Evolutionary conservation across 2,888 invertebrate species (phyloP), one percentile per base, ranked within the genome.

Genomic region (Baronia brevicornis): DNA sequence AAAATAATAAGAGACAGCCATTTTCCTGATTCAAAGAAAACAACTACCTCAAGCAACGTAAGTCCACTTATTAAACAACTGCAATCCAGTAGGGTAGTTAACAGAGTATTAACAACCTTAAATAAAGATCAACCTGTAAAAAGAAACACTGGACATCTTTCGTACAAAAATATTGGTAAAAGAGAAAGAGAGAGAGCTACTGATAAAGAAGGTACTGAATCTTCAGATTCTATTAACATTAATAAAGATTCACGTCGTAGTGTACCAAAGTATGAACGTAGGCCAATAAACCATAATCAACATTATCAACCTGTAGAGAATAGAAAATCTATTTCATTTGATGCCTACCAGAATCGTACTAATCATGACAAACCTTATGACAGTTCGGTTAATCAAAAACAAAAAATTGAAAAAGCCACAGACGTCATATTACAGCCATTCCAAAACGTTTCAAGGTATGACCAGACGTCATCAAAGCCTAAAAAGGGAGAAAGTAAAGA

Each of bases 1-100:
- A 84, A 84, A 64, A 78, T 84, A 14, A 77, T 84, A 26, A 67
- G 63, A 48, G 80, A 82, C 26, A 62, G 62, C 11, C 75, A 73
- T 55, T 43, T 60, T 14, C 66, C 61, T 37, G 82, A 79, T 33
- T 68, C 72, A 1, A 82, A 77, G 36, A 82, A 80, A 59, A 72
- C 74, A 13, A 70, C 72, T 4, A 67, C 73, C 5, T 57, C 60
- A 2, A 60, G 67, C 38, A 79, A 78, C 38, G 61, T 77, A 6
- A 77, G 78, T 33, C 84, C 84, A n/a, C 51, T 78, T 3, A 75
- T 80, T 40, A 79, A 68, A 43, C 75, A 82, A 50, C 46, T 82
- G 22, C 78, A 80, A 40, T 62, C 71, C 18, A 82, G 77, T 38
- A 64, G 60, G 54, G 54, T 79, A 0, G 64, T 66, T 5, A 77